Evolutionary conservation across 1,140 invertebrate genomes (phyloP).

Genomic region (Plutomurus gul): DNA sequence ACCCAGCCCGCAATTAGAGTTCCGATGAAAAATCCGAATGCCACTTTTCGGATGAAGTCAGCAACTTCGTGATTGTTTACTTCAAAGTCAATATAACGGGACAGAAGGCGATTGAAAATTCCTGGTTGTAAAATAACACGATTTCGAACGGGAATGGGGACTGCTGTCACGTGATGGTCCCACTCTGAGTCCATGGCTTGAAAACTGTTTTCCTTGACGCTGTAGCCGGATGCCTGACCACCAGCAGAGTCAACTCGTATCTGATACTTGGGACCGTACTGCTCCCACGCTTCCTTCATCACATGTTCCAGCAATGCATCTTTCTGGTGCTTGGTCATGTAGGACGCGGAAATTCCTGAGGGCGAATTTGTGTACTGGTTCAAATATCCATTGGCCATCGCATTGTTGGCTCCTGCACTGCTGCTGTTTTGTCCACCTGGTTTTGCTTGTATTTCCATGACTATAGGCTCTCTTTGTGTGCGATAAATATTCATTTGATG

Average conservation of each 20-base stretch:
- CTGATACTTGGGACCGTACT: conserved; percentile 38
- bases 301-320: conserved; percentile 14
- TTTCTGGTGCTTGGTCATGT: not conserved
- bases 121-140: conserved; percentile 26
- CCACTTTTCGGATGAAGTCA: conserved; percentile 34
- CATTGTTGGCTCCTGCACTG: not conserved
- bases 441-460: too few species aligned
- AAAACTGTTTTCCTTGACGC: not conserved
- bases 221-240: not conserved
- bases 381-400: not conserved
- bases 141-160: not conserved
- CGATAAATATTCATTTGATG: not conserved
- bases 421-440: too few species aligned
- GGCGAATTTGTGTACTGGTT: not conserved
- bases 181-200: conserved; percentile 49
- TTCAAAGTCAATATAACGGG: conserved; percentile 47
- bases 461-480: too few species aligned
- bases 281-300: conserved; percentile 36
- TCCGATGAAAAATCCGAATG: conserved; percentile 36
- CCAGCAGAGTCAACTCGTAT: not conserved
- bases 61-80: conserved; percentile 50
- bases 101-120: conserved; percentile 37
- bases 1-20: conserved; percentile 43
- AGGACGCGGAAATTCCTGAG: not conserved
- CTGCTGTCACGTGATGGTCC: conserved; percentile 37